Percentiles rank a stretch among this genome's conserved stretches.
These are phyloP conservation scores for Cyclura pinguis DNA, from an alignment of 2,797 vertebrate species.

Conservation along the genomic window DNA sequence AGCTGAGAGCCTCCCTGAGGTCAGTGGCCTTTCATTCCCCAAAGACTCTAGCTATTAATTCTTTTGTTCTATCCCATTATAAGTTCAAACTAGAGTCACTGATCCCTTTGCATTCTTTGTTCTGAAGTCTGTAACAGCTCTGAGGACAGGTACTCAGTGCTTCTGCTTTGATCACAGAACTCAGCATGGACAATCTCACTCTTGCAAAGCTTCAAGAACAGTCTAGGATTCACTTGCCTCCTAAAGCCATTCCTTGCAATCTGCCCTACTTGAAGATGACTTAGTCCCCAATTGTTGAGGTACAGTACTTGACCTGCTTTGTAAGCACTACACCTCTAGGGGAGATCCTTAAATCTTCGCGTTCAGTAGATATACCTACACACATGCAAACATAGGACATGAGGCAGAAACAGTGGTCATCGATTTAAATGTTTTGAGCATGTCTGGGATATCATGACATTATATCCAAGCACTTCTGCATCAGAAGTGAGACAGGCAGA, in stretches of 20 bases:
- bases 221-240: not conserved
- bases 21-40: not conserved
- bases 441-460: not conserved
- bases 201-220: not conserved
- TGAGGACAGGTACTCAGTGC: not conserved
- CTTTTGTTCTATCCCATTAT: not conserved
- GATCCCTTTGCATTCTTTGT: not conserved
- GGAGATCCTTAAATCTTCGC: not conserved
- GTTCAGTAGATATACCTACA: not conserved
- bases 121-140: not conserved
- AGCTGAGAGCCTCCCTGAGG: not conserved
- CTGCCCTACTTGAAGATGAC: too few species aligned
- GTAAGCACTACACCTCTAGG: too few species aligned
- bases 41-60: not conserved
- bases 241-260: too few species aligned
- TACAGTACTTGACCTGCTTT: not conserved
- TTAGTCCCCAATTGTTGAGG: not conserved
- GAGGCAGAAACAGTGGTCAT: not conserved
- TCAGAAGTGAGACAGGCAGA: not conserved
- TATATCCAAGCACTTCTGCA: not conserved
- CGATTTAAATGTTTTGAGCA: not conserved
- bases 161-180: not conserved
- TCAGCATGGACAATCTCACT: not conserved
- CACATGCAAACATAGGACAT: not conserved
- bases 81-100: not conserved